Evolutionary conservation across 2,113 vertebrate genomes (phyloP).

Genomic region (Tupaia chinensis): DNA sequence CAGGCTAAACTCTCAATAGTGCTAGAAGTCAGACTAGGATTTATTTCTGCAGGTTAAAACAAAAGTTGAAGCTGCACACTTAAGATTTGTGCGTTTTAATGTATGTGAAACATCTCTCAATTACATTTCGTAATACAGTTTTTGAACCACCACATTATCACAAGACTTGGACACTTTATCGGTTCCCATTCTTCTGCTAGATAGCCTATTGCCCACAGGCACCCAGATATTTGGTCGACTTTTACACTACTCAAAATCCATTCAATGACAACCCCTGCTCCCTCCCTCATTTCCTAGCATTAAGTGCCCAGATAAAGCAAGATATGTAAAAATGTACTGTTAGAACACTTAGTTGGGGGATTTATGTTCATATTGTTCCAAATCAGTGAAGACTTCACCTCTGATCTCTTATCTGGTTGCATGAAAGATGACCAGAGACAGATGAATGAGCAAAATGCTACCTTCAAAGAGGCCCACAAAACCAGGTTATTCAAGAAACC

Average conservation of each 20-base stretch:
- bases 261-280: neutral
- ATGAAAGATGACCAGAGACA: neutral
- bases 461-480: neutral
- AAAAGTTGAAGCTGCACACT: neutral
- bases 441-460: neutral
- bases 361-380: conserved; percentile 36
- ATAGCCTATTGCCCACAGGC: neutral
- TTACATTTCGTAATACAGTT: neutral
- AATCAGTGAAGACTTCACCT: neutral
- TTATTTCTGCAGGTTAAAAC: neutral
- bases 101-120: neutral
- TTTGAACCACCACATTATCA: neutral
- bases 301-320: neutral
- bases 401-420: neutral
- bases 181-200: neutral
- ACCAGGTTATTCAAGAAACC: neutral
- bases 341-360: neutral
- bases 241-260: neutral
- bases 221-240: neutral
- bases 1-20: neutral
- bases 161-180: neutral
- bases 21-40: neutral
- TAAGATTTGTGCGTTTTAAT: neutral
- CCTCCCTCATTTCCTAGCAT: neutral
- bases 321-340: neutral